Base-by-base conservation (phyloP, 2,113 vertebrate genomes). In the Bos javanicus region DNA sequence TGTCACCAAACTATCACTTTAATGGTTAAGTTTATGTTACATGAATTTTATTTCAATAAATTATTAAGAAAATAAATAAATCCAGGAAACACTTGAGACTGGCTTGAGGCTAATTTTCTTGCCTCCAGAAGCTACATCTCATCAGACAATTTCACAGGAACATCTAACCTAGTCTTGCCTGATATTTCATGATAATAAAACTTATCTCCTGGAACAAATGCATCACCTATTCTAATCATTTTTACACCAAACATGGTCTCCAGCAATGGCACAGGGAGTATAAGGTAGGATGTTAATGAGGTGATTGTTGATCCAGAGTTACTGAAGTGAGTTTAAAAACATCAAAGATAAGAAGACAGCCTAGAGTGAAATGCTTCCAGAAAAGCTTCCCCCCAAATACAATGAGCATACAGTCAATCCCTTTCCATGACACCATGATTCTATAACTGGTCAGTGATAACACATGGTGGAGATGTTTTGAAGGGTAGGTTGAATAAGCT, bases 161-260 rank as follows among this genome's bases (percentile, higher is more conserved):
- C 99, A 99, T 99, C 99, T 99, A 99, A 98, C 99, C 99, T 98
- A 99, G 99, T 48, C 99, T 99, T 14, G 99, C 99, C 30, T 99
- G 99, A 98, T 99, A 99, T 98, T 99, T 99, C 99, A 99, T 99
- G 96, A 99, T 99, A 96, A 99, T 99, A 92, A 99, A 99, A 88
- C 99, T 99, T 87, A 99, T 99, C 99, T 48, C 99, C 99, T 1
- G 99, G 99, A 95, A 99, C 95, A 93, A 99, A 99, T 83, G 99
- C 99, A 6, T 99, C 99, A 46, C 99, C 99, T 15, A 99, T 99
- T 96, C 99, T 99, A 93, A 99, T 99, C 98, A 99, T 99, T 97
- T 97, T 99, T 99, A 99, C 99, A 36, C 99, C 99, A 93, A 99
- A 99, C 25, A 99, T 99, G 96, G 99, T 98, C 98, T 99, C 99